Evolutionary conservation across 2,797 vertebrate species (phyloP), one percentile per base, ranked within the genome.

Genomic region (Sebastes trivittatus): DNA sequence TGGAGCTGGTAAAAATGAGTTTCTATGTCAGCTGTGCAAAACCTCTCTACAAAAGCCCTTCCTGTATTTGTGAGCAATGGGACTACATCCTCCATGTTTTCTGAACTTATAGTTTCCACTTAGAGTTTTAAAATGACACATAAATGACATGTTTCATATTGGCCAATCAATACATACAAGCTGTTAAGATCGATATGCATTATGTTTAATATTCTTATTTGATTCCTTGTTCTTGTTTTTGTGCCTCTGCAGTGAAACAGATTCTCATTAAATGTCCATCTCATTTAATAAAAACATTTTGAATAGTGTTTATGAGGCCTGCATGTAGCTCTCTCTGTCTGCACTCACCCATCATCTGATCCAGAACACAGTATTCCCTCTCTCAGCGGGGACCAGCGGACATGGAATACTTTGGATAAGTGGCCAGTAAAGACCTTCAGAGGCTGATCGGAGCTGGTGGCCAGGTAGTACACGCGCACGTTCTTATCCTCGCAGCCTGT

Each of bases 401-500:
- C 98, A 7, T 99, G 97, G 88, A 99, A 99, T 8, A 99, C 98
- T 85, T 98, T 98, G 46, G 98, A 97, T 1, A 96, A 95, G 87
- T 99, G 98, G 0, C 98, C 98, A 0, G 95, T 96, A 80, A 99
- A 99, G 52, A 99, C 96, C 88, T 99, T 99, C 61, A 99, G 76
- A 1, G 98, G 98, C 82, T 99, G 98, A 85, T 98, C 97, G 0
- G 98, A 99, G 90, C 97, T 99, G 55, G 98, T 99, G 83, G 98
- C 98, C 89, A 98, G 90, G 75, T 99, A 99, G 83, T 98, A 99
- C 20, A 99, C 98, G 1, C 98, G 96, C 1, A 99, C 98, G 2
- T 97, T 98, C 93, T 97, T 98, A 90, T 99, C 98, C 89, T 99
- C 98, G 78, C 98, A 99, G 78, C 98, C 98, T 3, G 98, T 99